Conservation (phyloP, 1,140 invertebrate genomes). For the Laupala kohalensis region DNA sequence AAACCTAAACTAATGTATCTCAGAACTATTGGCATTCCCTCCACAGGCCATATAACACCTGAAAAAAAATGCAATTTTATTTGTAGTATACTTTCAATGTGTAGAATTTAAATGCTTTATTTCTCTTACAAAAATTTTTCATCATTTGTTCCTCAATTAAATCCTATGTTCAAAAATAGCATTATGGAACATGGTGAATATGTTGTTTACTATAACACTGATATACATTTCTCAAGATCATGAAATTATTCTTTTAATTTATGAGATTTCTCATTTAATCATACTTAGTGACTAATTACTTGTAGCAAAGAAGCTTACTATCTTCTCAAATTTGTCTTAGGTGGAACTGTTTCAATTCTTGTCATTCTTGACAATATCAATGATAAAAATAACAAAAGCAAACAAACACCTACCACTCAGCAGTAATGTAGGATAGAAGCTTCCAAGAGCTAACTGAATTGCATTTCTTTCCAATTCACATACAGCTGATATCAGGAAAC, state of each 20-base stretch:
- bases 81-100: too few relatives aligned
- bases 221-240: too few relatives aligned
- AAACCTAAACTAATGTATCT: slow-evolving; percentile 70
- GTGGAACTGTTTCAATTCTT: not conserved
- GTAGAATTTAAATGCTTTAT: too few relatives aligned
- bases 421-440: slow-evolving; percentile 84
- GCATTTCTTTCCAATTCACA: slow-evolving; percentile 84
- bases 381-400: not conserved
- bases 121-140: too few relatives aligned
- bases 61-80: slow-evolving; percentile 15
- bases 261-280: too few relatives aligned
- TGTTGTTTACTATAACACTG: too few relatives aligned
- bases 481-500: slow-evolving; percentile 75
- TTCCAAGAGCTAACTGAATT: slow-evolving; percentile 83
- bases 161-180: too few relatives aligned
- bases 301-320: not conserved
- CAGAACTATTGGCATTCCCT: slow-evolving; percentile 75
- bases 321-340: not conserved
- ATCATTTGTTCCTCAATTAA: too few relatives aligned
- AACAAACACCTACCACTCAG: slow-evolving; percentile 37
- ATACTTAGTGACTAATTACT: not conserved
- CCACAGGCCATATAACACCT: slow-evolving; percentile 75
- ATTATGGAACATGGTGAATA: too few relatives aligned
- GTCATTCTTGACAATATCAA: not conserved
- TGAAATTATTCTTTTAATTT: too few relatives aligned